Conservation (phyloP, 1,140 invertebrate genomes). For the Drosophila sp. region DNA sequence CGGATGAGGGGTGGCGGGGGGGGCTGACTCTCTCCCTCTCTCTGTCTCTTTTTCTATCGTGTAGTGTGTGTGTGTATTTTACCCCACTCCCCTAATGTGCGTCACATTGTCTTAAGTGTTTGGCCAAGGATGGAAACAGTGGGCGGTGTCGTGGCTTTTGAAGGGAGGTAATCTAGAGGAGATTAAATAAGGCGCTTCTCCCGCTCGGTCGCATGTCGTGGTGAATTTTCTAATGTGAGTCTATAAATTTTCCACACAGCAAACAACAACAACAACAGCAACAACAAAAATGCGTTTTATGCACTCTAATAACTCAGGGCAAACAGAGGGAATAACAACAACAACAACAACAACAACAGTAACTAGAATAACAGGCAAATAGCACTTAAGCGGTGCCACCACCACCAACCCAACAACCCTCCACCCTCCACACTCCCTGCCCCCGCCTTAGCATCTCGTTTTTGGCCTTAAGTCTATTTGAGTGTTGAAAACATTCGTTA, state of each 20-base stretch:
- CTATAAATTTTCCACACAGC: slow-evolving; percentile 53
- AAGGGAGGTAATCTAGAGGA: not conserved
- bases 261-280: slow-evolving; percentile 1
- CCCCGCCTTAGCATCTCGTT: not conserved
- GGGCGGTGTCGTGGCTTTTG: not conserved
- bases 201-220: slow-evolving; percentile 40
- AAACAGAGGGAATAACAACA: slow-evolving; percentile 2
- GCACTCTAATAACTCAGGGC: slow-evolving; percentile 58
- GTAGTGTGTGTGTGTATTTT: not conserved
- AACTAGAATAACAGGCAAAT: slow-evolving; percentile 7
- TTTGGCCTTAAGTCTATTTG: slow-evolving; percentile 11
- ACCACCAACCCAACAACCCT: not conserved
- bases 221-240: slow-evolving; percentile 58
- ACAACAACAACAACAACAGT: not conserved
- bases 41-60: not conserved
- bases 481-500: slow-evolving; percentile 46
- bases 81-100: slow-evolving; percentile 6
- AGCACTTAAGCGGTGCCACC: slow-evolving; percentile 19
- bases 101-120: slow-evolving; percentile 41
- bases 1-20: not conserved
- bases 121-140: not conserved
- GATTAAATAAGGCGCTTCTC: not conserved
- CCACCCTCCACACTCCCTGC: not conserved
- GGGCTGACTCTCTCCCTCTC: slow-evolving; percentile 5
- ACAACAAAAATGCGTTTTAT: slow-evolving; percentile 55